Evolutionary conservation across 2,797 vertebrate species (phyloP), one percentile per base, ranked within the genome.

Genomic region (Cottoperca gobio): DNA sequence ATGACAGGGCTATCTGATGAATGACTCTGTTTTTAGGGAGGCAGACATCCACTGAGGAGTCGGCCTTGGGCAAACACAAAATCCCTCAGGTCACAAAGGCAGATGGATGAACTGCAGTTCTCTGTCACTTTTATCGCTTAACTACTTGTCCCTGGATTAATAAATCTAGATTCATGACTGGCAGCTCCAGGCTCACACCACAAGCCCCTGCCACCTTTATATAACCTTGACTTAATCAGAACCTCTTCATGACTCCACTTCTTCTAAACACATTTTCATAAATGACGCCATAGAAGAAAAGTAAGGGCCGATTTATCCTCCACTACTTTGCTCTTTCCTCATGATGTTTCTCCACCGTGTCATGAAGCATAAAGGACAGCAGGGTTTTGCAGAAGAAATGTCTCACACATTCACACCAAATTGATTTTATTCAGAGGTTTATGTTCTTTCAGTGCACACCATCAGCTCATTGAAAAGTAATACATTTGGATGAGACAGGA

Each of bases 201-300:
- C 61, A 60, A 76, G 78, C 75, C 8, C 6, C 69, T 39, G 72
- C 63, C 60, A 71, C 80, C 83, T 88, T 84, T 79, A 67, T 58
- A 80, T 70, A 90, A 89, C 91, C 91, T 91, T 90, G 89, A 88
- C 84, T 88, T 88, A 70, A 91, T 88, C 85, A 86, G 75, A 86
- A 86, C 67, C 86, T 81, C 78, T 70, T 82, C 78, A 82, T 70
- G 81, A 82, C 86, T 89, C 57, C 70, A 60, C 86, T 76, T 81
- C 59, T 35, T 21, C 84, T 67, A 69, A 84, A 84, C 72, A 86
- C 76, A 78, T 82, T 88, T 82, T 86, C 84, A 86, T 83, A 81
- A 88, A 78, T 75, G 78, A 82, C 64, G 70, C 73, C 75, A 53
- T 78, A 76, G 68, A 76, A 58, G 57, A 76, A 75, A 75, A 63